Evolutionary conservation across 2,113 vertebrate genomes (phyloP).

Genomic region (Oenanthe melanoleuca): DNA sequence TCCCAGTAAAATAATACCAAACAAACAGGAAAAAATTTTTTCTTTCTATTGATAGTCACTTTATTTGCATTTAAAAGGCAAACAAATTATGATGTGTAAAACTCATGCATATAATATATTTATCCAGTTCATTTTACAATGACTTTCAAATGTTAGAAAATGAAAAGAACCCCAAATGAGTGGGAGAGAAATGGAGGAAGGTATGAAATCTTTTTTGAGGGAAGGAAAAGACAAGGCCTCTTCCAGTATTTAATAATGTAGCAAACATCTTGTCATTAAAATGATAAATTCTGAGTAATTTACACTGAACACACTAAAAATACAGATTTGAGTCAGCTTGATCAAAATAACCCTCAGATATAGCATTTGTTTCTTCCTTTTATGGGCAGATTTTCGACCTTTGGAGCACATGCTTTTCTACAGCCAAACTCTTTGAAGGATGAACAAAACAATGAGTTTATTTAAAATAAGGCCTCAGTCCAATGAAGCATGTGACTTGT

Average conservation of each 20-base stretch:
- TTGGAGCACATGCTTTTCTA: conserved; percentile 60
- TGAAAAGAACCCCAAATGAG: background rate
- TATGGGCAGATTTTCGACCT: conserved; percentile 49
- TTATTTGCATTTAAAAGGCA: conserved; percentile 42
- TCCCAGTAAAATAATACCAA: conserved; percentile 24
- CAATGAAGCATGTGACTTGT: conserved; percentile 4
- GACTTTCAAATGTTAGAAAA: conserved; percentile 22
- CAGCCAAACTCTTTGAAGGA: conserved; percentile 54
- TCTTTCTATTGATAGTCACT: conserved; percentile 8
- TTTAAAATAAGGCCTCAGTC: conserved; percentile 44
- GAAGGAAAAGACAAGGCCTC: background rate
- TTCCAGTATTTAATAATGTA: conserved; percentile 12
- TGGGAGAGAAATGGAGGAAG: background rate
- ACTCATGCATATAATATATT: background rate
- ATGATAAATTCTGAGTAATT: conserved; percentile 53
- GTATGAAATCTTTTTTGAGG: background rate
- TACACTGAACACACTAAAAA: conserved; percentile 67
- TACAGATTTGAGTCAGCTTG: conserved; percentile 68
- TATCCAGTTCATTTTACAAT: background rate
- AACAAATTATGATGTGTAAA: conserved; percentile 18
- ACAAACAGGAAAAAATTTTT: conserved; percentile 10
- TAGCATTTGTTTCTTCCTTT: conserved; percentile 56
- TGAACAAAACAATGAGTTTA: conserved; percentile 46
- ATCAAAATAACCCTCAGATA: conserved; percentile 60
- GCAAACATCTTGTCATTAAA: conserved; percentile 34